Base-by-base conservation (phyloP, 2,888 invertebrate species). In the Calliphora vomitoria region DNA sequence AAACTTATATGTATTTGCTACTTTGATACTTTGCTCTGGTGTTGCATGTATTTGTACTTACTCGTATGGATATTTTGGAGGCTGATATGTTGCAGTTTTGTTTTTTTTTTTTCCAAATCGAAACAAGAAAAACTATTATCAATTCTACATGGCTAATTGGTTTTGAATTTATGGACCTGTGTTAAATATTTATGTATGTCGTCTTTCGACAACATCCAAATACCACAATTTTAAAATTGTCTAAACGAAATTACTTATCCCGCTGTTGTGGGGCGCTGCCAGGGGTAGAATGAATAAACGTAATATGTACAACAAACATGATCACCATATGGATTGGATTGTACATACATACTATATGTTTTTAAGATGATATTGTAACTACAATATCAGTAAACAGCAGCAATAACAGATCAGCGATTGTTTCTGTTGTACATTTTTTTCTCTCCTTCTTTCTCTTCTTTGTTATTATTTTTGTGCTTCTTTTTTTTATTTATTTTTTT, bases 111-210 rank as follows among this genome's bases (percentile, higher is more conserved):
- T 60, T 58, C 6, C 41, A 79, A 82, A 79, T 64, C 79, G 78
- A 69, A 71, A 82, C 68, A 82, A 82, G 74, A 78, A 82, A 90
- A 90, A 90, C 91, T 90, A 91, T 92, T 92, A 92, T 92, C 92
- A 92, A 93, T 92, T 93, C 91, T 90, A 89, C 91, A 89, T 90
- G 91, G 92, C 93, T 92, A 93, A 92, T 93, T 92, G 92, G 93
- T 93, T 92, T 92, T 90, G 91, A 92, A 92, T 92, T 92, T 92
- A 92, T 92, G 91, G 91, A 92, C 91, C 92, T 91, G 92, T 92
- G 90, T 92, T 91, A 91, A 91, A 92, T 93, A 92, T 92, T 92
- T 92, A 92, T 93, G 93, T 89, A 71, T 87, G 89, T 89, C 82
- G 75, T 74, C 71, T 78, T 71, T 72, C 82, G 82, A 86, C 81